A percentile compares a stretch with the other conserved stretches of the same genome.
phyloP scores from a whole-genome alignment of 2,797 vertebrate species.

The Cryptoblepharus egeriae region DNA sequence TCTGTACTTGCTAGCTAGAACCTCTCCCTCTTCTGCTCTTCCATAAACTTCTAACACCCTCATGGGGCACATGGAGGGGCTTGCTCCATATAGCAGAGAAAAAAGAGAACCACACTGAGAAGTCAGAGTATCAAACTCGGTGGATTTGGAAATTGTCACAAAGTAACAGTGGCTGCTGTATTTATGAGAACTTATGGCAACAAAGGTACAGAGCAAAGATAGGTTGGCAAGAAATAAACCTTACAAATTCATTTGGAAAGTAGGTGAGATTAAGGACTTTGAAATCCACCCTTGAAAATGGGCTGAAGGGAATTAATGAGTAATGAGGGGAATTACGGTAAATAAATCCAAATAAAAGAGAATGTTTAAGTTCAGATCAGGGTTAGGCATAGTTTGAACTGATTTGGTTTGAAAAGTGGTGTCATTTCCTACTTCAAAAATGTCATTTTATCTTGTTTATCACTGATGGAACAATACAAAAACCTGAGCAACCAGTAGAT shows the following conservation, averaged over 20 bases:
- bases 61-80: background rate
- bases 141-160: conserved; percentile 1
- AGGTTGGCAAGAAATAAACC: background rate
- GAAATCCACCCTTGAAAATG: background rate
- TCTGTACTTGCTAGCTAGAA: too few species aligned
- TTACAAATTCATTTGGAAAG: background rate
- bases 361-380: background rate
- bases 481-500: background rate
- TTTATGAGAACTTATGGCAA: background rate
- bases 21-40: background rate
- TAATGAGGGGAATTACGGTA: background rate
- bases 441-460: background rate
- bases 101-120: background rate
- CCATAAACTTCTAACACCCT: background rate
- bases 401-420: background rate
- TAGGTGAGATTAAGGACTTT: background rate
- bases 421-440: background rate
- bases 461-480: background rate
- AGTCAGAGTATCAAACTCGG: background rate
- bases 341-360: background rate
- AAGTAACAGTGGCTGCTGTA: background rate
- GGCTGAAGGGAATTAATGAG: background rate
- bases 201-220: background rate
- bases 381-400: background rate
- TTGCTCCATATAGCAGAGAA: background rate